Evolutionary conservation across 2,113 vertebrate genomes (phyloP), one percentile per base, ranked within the genome.

Genomic region (Ceyx cyanopectus): DNA sequence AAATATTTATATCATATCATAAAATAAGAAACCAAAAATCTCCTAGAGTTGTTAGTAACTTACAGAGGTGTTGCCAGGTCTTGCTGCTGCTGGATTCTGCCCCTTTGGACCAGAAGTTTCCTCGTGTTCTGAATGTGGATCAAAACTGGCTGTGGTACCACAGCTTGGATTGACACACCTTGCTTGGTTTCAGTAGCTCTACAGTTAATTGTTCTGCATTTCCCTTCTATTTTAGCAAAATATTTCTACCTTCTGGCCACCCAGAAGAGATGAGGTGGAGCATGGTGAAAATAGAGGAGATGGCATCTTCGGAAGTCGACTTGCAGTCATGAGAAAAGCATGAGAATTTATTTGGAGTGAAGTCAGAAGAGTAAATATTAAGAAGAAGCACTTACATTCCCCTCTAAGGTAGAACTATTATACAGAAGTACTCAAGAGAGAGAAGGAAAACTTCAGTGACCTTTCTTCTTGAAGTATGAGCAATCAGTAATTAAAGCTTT

Each of bases 401-500:
- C 48, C 29, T 53, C 50, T 48, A 81, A 73, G 7, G 68, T 32
- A 72, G 50, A 48, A 54, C 27, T 86, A 9, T 73, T 89, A 76
- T 5, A 54, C 32, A 78, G 62, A 93, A 50, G 43, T 37, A 81
- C 76, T 81, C 62, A 34, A 41, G 37, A 86, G 85, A 76, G 34
- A 82, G 37, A 14, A 81, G 62, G 48, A 90, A 93, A 92, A 95
- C 48, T 86, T 75, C 53, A 41, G 1, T 84, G 86, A 88, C 66
- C 85, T 95, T 95, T 95, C 46, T 68, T 81, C 77, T 88, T 84
- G 53, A 23, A 80, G 67, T 67, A 7, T 37, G 34, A 93, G 29
- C 66, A 81, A 84, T 75, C 80, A 84, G 34, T 75, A 86, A 86
- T 84, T 93, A 86, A 92, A 86, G 12, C 3, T 60, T 60, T 82